A percentile compares a stretch with the other conserved stretches of the same genome.
phyloP scores from a whole-genome alignment of 2,797 vertebrate genomes.

The Onychomys arenicola region DNA sequence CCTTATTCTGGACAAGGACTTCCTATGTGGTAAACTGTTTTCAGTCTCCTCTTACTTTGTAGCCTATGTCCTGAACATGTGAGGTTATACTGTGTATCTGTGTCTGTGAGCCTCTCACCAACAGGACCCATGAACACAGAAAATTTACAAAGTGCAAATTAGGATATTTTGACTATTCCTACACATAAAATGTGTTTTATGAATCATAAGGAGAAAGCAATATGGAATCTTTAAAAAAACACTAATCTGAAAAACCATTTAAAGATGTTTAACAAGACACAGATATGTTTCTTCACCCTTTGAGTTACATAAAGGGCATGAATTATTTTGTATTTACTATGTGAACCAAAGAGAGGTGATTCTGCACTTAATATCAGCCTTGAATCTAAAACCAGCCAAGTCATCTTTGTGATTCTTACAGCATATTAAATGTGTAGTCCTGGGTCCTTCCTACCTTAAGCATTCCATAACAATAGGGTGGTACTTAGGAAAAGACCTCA shows the following conservation, averaged over 20 bases:
- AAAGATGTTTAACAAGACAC: background rate
- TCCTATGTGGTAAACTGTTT: slow-evolving; percentile 33
- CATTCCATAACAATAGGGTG: slow-evolving; percentile 10
- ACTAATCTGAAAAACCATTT: background rate
- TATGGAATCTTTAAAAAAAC: background rate
- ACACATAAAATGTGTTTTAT: background rate
- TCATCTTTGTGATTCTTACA: background rate
- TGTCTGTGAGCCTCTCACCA: background rate
- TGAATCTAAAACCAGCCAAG: slow-evolving; percentile 9
- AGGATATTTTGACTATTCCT: background rate
- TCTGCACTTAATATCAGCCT: slow-evolving; percentile 15
- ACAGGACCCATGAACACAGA: background rate
- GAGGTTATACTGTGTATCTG: background rate
- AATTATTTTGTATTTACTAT: slow-evolving; percentile 3
- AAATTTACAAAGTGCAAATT: background rate
- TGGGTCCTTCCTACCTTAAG: background rate
- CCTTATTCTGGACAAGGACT: slow-evolving; percentile 51
- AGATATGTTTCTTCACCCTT: background rate
- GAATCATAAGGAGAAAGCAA: background rate
- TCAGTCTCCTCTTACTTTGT: slow-evolving; percentile 48
- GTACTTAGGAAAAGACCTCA: background rate
- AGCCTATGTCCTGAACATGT: background rate
- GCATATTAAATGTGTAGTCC: background rate
- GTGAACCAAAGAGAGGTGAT: background rate
- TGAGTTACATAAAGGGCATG: background rate